These are phyloP conservation scores for Cenopis cana DNA, from an alignment of 2,888 invertebrate genomes.

Conservation along the genomic window DNA sequence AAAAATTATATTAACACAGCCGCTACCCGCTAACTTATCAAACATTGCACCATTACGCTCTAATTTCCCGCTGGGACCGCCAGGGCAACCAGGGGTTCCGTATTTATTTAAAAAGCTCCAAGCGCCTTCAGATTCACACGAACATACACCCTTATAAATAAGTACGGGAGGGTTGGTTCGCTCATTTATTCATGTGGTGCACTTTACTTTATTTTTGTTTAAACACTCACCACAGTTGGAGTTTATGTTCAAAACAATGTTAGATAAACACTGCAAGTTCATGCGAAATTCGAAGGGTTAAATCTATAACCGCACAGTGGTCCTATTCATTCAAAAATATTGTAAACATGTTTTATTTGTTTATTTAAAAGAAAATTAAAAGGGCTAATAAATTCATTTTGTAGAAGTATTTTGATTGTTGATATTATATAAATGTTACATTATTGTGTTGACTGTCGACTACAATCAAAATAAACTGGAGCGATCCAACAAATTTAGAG, in stretches of 20 bases:
- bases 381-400: constrained; percentile 61
- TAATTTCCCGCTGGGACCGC: constrained; percentile 79
- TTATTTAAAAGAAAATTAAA: constrained; percentile 76
- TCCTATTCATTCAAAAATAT: constrained; percentile 15
- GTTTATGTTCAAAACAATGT: constrained; percentile 48
- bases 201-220: constrained; percentile 66
- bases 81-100: constrained; percentile 60
- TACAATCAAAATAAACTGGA: constrained; percentile 44
- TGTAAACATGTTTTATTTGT: constrained; percentile 54
- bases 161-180: constrained; percentile 47
- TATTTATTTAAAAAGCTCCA: constrained; percentile 10
- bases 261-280: constrained; percentile 22
- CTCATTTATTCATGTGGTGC: constrained; percentile 76
- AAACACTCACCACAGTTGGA: constrained; percentile 57
- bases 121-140: not conserved
- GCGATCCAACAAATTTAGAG: constrained; percentile 22
- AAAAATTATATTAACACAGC: constrained; percentile 80
- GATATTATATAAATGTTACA: constrained; percentile 38
- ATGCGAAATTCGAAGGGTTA: constrained; percentile 19
- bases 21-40: constrained; percentile 82
- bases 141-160: constrained; percentile 3
- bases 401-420: constrained; percentile 33
- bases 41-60: constrained; percentile 83
- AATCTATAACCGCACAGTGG: constrained; percentile 16
- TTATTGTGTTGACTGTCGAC: constrained; percentile 48